Evolutionary conservation across 1,140 invertebrate species (phyloP), one percentile per base, ranked within the genome.

Genomic region (Drosophila persimilis): DNA sequence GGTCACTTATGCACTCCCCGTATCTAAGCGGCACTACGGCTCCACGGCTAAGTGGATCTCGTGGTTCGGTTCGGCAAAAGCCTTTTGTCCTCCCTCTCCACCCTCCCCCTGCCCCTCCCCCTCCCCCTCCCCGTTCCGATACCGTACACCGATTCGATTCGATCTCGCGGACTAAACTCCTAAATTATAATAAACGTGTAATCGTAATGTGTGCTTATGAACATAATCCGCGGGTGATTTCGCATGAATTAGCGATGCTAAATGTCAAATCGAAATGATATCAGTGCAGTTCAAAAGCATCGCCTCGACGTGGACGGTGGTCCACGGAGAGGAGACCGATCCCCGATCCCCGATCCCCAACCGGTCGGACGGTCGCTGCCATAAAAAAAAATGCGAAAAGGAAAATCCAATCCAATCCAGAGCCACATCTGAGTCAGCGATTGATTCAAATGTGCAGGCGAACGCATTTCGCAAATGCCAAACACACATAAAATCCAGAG

Each of bases 181-280:
- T 90, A 90, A 90, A 90, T 90, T 90, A 90, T 76, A 90, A 86
- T 90, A 90, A 90, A 90, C 76, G 88, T 90, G 88, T 80, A 90
- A 90, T 90, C 88, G 73, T 90, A 90, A 90, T 90, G 88, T 77
- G 86, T 83, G 81, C 88, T 89, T 86, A 90, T 90, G 80, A 88
- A 84, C 88, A 84, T 90, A 88, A 90, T 90, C 88, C 73, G 51
- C 65, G 64, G 79, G 88, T 86, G 73, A 90, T 90, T 90, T 84
- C 83, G 64, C 67, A 88, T 90, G 77, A 90, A 90, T 88, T 90
- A 90, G 77, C 73, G 88, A 70, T 88, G 66, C 81, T 90, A 88
- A 90, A 90, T 90, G 88, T 90, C 88, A 88, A 80, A 64, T 44
- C 61, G 62, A 51, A 80, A 71, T 58, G 72, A 84, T 88, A 89